phyloP scores from a whole-genome alignment of 2,888 invertebrate genomes.

The Stenichneumon culpator region DNA sequence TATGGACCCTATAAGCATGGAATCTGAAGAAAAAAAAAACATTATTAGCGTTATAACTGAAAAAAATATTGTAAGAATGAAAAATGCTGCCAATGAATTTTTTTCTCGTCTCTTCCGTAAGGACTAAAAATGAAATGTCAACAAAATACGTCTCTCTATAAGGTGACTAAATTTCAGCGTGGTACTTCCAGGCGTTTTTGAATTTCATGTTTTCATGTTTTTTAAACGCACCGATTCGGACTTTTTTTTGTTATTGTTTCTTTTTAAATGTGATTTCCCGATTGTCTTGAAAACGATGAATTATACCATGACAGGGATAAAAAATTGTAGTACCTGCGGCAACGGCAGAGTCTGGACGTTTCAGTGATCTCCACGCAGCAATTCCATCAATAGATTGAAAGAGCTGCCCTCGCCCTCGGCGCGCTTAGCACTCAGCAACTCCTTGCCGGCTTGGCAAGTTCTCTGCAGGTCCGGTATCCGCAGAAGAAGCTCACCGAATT shows the following conservation, averaged over 20 bases:
- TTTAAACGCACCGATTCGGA: neutral
- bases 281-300: neutral
- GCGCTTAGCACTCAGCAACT: conserved; percentile 95
- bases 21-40: conserved; percentile 76
- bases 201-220: too few species aligned
- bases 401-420: conserved; percentile 93
- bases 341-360: conserved; percentile 68
- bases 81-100: neutral
- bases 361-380: conserved; percentile 96
- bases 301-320: neutral
- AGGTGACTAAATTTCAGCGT: too few species aligned
- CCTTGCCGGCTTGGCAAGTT: conserved; percentile 98
- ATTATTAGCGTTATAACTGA: neutral
- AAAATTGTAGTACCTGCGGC: conserved; percentile 60
- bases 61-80: conserved; percentile 26
- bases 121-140: too few species aligned
- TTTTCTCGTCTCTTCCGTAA: neutral
- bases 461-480: conserved; percentile 97
- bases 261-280: neutral
- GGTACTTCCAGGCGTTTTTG: too few species aligned
- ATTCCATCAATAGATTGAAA: conserved; percentile 98
- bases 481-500: conserved; percentile 96
- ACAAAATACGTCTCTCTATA: too few species aligned
- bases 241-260: neutral
- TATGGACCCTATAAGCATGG: conserved; percentile 81